Evolutionary conservation across 2,797 vertebrate species (phyloP).

Genomic region (Uromys caudimaculatus): DNA sequence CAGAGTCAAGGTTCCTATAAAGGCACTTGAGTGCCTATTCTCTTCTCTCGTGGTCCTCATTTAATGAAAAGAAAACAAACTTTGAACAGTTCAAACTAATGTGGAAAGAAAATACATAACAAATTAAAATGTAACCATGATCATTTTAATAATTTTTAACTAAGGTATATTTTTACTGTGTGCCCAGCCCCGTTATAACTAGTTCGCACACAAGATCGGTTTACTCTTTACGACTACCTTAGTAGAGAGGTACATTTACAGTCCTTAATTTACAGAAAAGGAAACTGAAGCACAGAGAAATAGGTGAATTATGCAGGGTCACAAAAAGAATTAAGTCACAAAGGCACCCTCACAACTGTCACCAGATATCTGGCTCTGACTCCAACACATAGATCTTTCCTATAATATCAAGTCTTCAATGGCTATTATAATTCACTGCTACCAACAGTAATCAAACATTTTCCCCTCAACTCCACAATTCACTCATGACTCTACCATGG

Average conservation of each 20-base stretch:
- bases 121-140: background rate
- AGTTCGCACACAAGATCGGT: background rate
- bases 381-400: fast-evolving
- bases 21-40: background rate
- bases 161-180: background rate
- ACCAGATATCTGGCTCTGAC: background rate
- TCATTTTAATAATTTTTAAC: background rate
- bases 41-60: background rate
- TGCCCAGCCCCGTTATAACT: background rate
- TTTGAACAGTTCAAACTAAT: slow-evolving; percentile 45
- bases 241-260: background rate
- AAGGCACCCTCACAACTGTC: background rate
- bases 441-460: background rate
- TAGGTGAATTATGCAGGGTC: background rate
- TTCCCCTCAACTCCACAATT: background rate
- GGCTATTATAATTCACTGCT: background rate
- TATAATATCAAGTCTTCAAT: background rate
- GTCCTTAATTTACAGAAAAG: background rate
- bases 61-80: background rate
- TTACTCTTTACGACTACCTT: background rate
- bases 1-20: slow-evolving; percentile 28
- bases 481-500: background rate
- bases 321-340: background rate
- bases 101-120: background rate
- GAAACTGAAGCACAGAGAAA: background rate